phyloP scores from a whole-genome alignment of 2,113 vertebrate genomes.

The Nerophis lumbriciformis region DNA sequence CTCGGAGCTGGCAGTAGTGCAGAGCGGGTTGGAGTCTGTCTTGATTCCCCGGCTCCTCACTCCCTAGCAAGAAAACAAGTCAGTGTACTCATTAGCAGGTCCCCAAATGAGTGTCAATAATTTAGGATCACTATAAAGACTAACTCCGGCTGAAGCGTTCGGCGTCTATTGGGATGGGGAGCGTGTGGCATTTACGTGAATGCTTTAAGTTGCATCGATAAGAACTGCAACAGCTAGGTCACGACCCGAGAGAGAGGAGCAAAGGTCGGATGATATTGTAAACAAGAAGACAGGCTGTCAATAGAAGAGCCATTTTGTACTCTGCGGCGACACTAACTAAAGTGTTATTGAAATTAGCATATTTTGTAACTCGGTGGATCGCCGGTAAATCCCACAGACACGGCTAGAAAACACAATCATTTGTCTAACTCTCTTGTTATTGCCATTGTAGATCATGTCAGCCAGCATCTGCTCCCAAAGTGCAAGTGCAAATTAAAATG shows the following conservation, averaged over 20 bases:
- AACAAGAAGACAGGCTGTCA: slow-evolving; percentile 23
- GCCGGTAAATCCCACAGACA: slow-evolving; percentile 21
- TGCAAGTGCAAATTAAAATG: slow-evolving; percentile 32
- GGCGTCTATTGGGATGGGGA: slow-evolving; percentile 33
- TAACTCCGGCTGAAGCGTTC: slow-evolving; percentile 56
- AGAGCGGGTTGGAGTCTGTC: not conserved
- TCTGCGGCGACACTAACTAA: slow-evolving; percentile 24
- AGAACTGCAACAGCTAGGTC: slow-evolving; percentile 17
- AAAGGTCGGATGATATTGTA: slow-evolving; percentile 45
- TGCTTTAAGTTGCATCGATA: slow-evolving; percentile 51
- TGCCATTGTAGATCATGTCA: slow-evolving; percentile 29
- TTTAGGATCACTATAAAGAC: slow-evolving; percentile 58
- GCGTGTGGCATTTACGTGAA: slow-evolving; percentile 53
- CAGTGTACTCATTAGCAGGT: slow-evolving; percentile 40
- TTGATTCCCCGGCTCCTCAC: not conserved
- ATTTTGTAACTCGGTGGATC: slow-evolving; percentile 5
- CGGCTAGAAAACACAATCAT: slow-evolving; percentile 29
- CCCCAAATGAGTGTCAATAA: slow-evolving; percentile 63
- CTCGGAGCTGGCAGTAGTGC: slow-evolving; percentile 6
- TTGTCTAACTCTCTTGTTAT: slow-evolving; percentile 27
- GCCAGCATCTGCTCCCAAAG: slow-evolving; percentile 27
- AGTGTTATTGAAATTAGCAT: slow-evolving; percentile 14
- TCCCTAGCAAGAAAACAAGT: not conserved
- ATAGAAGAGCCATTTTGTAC: not conserved
- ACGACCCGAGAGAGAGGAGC: slow-evolving; percentile 35